These are phyloP conservation scores for Chrysochloris asiatica DNA, from an alignment of 2,113 vertebrate species.

Conservation along the genomic window DNA sequence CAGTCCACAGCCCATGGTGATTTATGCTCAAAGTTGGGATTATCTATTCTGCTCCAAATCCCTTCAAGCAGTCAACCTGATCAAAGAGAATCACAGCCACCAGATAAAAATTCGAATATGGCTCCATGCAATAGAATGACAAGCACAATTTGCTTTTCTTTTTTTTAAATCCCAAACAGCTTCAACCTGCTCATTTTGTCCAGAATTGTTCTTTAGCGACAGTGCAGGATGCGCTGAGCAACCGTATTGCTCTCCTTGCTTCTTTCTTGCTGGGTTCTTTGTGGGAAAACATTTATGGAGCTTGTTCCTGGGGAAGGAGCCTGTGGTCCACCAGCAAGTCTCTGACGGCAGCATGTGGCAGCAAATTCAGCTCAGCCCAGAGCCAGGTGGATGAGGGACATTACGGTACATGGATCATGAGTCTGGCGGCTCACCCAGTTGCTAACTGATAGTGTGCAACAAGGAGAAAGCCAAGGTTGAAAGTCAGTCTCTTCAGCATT, in stretches of 20 bases:
- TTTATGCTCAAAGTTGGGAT: conserved; percentile 98
- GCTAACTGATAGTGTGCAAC: background rate
- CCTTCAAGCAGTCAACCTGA: conserved; percentile 94
- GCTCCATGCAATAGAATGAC: conserved; percentile 80
- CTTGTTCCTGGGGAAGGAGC: background rate
- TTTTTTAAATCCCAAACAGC: conserved; percentile 78
- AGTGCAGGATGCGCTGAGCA: background rate
- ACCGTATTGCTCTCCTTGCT: conserved; percentile 29
- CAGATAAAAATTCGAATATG: conserved; percentile 89
- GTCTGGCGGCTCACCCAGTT: conserved; percentile 12
- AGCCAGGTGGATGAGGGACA: background rate
- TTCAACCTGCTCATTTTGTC: conserved; percentile 83
- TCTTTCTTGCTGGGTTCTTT: conserved; percentile 7
- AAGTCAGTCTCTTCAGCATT: background rate
- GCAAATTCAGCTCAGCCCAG: background rate
- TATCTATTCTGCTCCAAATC: conserved; percentile 95
- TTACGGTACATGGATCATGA: background rate
- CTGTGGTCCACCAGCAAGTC: background rate
- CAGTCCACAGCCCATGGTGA: conserved; percentile 87
- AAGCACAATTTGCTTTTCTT: conserved; percentile 28
- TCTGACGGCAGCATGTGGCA: background rate
- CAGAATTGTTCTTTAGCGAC: conserved; percentile 78
- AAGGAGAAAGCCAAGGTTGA: conserved; percentile 17
- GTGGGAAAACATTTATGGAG: background rate
- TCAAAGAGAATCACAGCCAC: conserved; percentile 87